Evolutionary conservation across 2,888 invertebrate genomes (phyloP).

Genomic region (Stenurella melanura): DNA sequence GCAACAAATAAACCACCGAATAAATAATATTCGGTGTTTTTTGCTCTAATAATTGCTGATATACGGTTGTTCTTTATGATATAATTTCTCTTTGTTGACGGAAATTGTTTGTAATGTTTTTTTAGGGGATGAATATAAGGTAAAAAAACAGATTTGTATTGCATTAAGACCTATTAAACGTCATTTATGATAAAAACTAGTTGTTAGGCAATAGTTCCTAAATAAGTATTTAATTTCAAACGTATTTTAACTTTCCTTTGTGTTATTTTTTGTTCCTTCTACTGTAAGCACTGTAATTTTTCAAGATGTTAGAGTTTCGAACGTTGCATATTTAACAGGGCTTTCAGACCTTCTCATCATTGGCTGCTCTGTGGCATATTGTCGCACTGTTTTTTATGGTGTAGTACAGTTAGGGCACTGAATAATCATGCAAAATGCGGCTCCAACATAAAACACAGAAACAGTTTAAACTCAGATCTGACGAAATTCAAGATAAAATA

Average conservation of each 20-base stretch:
- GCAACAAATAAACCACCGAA: too few relatives aligned
- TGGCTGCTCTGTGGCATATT: slow-evolving; percentile 29
- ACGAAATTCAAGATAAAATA: neutral
- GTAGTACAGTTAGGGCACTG: slow-evolving; percentile 32
- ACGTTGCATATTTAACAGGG: slow-evolving; percentile 15
- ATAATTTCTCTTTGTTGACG: too few relatives aligned
- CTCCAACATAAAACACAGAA: neutral
- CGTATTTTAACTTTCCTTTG: neutral
- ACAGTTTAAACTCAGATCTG: neutral
- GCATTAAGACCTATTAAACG: too few relatives aligned
- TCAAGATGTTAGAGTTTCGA: slow-evolving; percentile 14
- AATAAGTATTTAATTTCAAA: too few relatives aligned
- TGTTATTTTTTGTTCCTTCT: neutral
- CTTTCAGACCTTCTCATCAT: slow-evolving; percentile 18
- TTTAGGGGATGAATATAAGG: too few relatives aligned
- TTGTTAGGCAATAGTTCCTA: too few relatives aligned
- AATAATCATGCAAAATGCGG: slow-evolving; percentile 42
- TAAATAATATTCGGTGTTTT: too few relatives aligned
- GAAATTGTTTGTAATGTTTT: too few relatives aligned
- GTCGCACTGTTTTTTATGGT: slow-evolving; percentile 38
- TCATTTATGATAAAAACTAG: too few relatives aligned
- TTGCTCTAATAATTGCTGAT: too few relatives aligned
- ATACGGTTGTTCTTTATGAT: too few relatives aligned
- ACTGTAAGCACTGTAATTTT: slow-evolving; percentile 19
- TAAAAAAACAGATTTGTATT: too few relatives aligned